Evolutionary conservation across 1,140 invertebrate genomes (phyloP), one percentile per base, ranked within the genome.

Genomic region (Oryzaephilus surinamensis): DNA sequence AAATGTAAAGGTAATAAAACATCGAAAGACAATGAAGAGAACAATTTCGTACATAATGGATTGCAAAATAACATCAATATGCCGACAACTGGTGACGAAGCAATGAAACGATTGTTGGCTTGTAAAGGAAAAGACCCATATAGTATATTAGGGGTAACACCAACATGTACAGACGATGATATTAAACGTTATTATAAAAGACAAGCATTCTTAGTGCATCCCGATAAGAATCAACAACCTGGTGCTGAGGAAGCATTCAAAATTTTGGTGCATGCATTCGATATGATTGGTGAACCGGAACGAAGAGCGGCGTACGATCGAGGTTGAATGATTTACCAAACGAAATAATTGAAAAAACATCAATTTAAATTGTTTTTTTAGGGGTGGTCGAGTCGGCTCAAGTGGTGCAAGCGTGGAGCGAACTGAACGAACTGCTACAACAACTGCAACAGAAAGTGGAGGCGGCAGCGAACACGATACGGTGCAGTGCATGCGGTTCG

Each of bases 201-300:
- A 48, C 91, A 95, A 65, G 90, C 90, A 3, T 82, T 94, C 55
- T 69, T 96, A 8, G 90, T 96, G 27, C 91, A 96, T 73, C 92
- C 91, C 0, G 90, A 94, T 58, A 95, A 96, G 68, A 95, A 95
- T 66, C 84, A 81, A 56, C 85, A 91, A 61, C 83, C 86, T 6
- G 90, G 92, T 31, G 89, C 92, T 6, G 91, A 95, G 60, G 91
- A 96, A 66, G 90, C 90, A 16, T 96, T 96, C 61, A 95, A 95
- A 67, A 93, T 94, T 57, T 66, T 95, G 45, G 87, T 90, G 44
- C 84, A 91, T 60, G 90, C 91, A 15, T 95, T 96, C 66, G 87
- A 94, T 61, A 76, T 92, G 51, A 92, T 96, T 52, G 90, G 90
- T 10, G 87, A 92, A 68, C 83, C 90, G 50, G 88, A 62, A 36